A percentile compares a stretch with the other conserved stretches of the same genome.
phyloP scores from a whole-genome alignment of 2,797 vertebrate genomes.

The Octomys mimax region DNA sequence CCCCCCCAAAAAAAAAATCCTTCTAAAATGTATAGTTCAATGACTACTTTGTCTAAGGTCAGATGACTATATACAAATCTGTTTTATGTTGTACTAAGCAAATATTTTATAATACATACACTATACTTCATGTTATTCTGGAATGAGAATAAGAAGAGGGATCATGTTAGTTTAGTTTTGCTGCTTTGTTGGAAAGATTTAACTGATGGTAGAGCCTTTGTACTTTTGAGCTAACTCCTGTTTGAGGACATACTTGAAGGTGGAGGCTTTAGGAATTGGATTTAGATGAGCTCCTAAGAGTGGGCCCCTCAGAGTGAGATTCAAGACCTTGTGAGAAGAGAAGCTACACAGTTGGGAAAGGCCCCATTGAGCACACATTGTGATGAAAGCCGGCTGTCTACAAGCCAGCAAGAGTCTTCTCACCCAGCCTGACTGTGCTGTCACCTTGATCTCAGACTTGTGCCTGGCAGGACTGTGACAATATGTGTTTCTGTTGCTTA shows the following conservation, averaged over 20 bases:
- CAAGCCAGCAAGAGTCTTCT: background rate
- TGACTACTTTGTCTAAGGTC: background rate
- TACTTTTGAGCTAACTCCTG: background rate
- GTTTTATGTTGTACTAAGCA: background rate
- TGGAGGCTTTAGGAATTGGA: background rate
- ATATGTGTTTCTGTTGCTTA: background rate
- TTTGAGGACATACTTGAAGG: background rate
- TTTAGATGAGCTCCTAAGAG: background rate
- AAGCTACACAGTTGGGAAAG: background rate
- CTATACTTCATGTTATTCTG: background rate
- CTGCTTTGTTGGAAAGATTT: background rate
- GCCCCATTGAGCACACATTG: background rate
- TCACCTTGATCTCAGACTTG: background rate
- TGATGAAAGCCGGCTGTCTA: background rate
- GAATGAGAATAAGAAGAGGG: background rate
- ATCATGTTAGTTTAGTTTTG: background rate
- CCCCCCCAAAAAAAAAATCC: too few species aligned
- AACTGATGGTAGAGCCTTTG: background rate
- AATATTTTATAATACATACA: slow-evolving; percentile 7
- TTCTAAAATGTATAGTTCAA: background rate
- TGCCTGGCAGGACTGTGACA: background rate
- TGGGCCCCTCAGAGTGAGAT: background rate
- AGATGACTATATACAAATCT: background rate
- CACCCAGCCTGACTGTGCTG: background rate
- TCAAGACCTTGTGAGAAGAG: background rate